These are phyloP conservation scores for Leucosticte australis DNA, from an alignment of 2,113 vertebrate genomes.

Conservation along the genomic window DNA sequence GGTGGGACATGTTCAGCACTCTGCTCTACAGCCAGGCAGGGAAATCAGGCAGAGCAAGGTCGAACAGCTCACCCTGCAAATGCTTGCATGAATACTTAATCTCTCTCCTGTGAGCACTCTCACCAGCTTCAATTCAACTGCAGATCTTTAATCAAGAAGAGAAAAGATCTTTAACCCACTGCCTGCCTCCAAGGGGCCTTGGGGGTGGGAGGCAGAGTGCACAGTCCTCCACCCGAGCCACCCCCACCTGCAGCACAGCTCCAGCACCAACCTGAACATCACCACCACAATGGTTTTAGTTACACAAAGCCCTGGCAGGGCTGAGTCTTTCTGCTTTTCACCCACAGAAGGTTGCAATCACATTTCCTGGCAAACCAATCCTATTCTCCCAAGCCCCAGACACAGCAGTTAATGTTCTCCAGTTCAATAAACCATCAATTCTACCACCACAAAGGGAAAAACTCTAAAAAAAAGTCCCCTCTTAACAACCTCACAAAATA, in stretches of 20 bases:
- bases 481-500: not conserved
- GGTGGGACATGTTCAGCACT: not conserved
- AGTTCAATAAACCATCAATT: not conserved
- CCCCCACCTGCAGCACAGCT: not conserved
- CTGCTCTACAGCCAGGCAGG: not conserved
- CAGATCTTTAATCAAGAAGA: not conserved
- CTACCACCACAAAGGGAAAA: not conserved
- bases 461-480: not conserved
- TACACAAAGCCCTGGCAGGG: not conserved
- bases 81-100: not conserved
- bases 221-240: not conserved
- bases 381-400: not conserved
- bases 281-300: rapidly evolving
- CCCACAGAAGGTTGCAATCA: not conserved
- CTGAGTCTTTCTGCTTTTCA: not conserved
- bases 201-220: not conserved
- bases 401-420: not conserved
- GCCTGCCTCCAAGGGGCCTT: not conserved
- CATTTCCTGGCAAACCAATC: not conserved
- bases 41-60: conserved; percentile 7
- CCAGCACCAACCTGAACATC: not conserved
- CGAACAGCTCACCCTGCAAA: not conserved
- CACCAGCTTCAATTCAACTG: not conserved
- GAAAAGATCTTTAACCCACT: not conserved
- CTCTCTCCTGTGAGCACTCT: not conserved